Base-by-base conservation (phyloP, 2,797 vertebrate genomes). In the Poeciliopsis paucimaculata region DNA sequence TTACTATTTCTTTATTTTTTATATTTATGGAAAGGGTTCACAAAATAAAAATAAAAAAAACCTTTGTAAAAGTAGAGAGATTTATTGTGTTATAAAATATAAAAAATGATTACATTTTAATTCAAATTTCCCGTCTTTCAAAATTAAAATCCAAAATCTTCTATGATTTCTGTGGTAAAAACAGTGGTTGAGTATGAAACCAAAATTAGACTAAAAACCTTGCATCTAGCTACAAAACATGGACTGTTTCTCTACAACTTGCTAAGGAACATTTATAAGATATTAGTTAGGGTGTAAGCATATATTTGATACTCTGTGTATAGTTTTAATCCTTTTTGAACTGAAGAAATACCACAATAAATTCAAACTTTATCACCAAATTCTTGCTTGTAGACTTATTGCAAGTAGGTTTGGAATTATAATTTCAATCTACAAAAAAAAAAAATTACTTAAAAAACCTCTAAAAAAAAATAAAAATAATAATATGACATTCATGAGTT, bases 401-500 rank as follows among this genome's bases (percentile, higher is more conserved):
- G 18, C 8, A 68, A 68, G 4, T 41, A 36, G 18, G 64, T 68
- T 9, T 39, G 9, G 34, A 39, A 39, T 41, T 41, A 41, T 12
- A 9, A 41, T 39, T 68, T 9, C 9, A 39, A 4, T 34, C 7
- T 9, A 34, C 60, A 64, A 64, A 64, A 64, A 20, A 16, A 18
- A n/a, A 34, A 34, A 34, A 34, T 36, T 2, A 3, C 49, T 51
- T 23, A 23, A 51, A 57, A 57, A 13, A n/a, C 5, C 1, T n/a
- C 23, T 28, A 28, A 26, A 43, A 43, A 71, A 43, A 34, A 1
- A 34, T 1, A 34, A 34, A 34, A 34, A 34, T 34, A 34, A n/a
- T 4, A 76, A 51, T 39, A 6, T 64, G 47, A 36, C 76, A 41
- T 34, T 76, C 57, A 73, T 49, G 26, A 47, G 62, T 72, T 26